Evolutionary conservation across 2,797 vertebrate genomes (phyloP).

Genomic region (Anguilla megastoma): DNA sequence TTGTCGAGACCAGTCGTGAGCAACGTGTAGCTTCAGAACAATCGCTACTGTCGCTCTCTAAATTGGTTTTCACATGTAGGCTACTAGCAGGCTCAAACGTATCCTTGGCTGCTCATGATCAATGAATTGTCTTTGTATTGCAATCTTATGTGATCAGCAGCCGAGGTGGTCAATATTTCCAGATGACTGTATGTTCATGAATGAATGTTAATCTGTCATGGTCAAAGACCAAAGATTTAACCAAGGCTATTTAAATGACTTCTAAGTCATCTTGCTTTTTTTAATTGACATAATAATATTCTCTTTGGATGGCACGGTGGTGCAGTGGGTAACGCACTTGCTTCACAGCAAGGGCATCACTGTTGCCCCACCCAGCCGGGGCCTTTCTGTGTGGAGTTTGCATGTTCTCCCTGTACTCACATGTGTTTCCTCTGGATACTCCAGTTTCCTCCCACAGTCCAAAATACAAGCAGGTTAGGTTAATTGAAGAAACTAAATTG

Average conservation of each 20-base stretch:
- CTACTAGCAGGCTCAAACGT: background rate
- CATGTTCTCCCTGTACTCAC: too few species aligned
- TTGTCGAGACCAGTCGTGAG: background rate
- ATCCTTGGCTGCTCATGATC: background rate
- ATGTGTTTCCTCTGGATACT: too few species aligned
- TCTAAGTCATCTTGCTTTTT: background rate
- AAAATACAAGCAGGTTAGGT: too few species aligned
- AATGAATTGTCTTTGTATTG: background rate
- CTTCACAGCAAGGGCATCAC: too few species aligned
- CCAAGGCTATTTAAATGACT: background rate
- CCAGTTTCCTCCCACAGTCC: too few species aligned
- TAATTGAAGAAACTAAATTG: too few species aligned
- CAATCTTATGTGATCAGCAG: background rate
- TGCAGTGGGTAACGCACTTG: too few species aligned
- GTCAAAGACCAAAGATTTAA: background rate
- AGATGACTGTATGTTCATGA: background rate
- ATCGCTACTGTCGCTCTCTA: background rate
- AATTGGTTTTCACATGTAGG: background rate
- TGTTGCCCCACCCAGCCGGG: too few species aligned
- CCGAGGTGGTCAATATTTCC: background rate
- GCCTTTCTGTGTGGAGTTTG: too few species aligned
- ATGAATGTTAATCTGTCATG: background rate
- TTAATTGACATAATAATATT: background rate
- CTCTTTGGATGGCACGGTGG: background rate
- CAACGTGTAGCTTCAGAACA: background rate